Conservation (phyloP, 2,797 vertebrate genomes). For the Acanthurus tractus region DNA sequence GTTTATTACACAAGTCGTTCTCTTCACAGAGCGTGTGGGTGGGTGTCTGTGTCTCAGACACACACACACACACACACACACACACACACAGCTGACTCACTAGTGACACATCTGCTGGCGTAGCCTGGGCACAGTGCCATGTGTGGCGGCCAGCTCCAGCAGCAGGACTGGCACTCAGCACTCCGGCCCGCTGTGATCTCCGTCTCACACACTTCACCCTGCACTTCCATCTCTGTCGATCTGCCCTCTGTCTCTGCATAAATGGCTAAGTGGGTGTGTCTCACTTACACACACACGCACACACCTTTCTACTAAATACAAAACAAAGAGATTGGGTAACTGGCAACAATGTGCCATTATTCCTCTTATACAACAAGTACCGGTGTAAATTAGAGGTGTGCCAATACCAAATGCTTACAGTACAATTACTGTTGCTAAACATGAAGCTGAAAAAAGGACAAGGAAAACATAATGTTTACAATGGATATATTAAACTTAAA, state of each 20-base stretch:
- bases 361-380: conserved; percentile 15
- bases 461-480: neutral
- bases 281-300: conserved; percentile 21
- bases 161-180: conserved; percentile 79
- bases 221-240: conserved; percentile 70
- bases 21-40: conserved; percentile 57
- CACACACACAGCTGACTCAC: conserved; percentile 81
- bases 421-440: neutral
- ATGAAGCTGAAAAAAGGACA: neutral
- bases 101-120: conserved; percentile 83
- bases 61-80: conserved; percentile 58
- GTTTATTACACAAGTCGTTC: conserved; percentile 63
- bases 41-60: conserved; percentile 68
- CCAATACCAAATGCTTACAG: neutral
- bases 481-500: neutral
- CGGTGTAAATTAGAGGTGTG: conserved; percentile 20
- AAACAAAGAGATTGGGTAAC: conserved; percentile 55
- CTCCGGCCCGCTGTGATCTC: conserved; percentile 76
- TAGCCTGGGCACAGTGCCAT: conserved; percentile 78
- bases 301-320: conserved; percentile 39
- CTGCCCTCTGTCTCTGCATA: conserved; percentile 71
- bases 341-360: conserved; percentile 38
- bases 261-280: conserved; percentile 63
- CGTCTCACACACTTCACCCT: conserved; percentile 75
- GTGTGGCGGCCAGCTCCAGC: conserved; percentile 79